Evolutionary conservation across 2,113 vertebrate genomes (phyloP), one percentile per base, ranked within the genome.

Genomic region (Prietella phreatophila): DNA sequence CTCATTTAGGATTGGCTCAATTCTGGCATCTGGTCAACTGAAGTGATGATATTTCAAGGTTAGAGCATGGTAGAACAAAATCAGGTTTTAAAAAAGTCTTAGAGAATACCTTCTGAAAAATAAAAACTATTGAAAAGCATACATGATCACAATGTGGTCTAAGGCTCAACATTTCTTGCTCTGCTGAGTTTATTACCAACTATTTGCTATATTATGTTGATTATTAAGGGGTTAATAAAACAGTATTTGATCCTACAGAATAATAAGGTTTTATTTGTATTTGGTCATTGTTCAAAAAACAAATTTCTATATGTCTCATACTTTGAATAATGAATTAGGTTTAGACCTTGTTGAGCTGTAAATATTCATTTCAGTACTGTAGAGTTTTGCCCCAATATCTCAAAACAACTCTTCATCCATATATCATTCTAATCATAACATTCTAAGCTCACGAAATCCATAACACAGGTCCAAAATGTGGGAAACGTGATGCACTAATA

Each of bases 21-120:
- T 67, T 67, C 5, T 65, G n/a, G 11, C 14, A 69, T 69, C 19
- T 14, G 27, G 65, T 30, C 67, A 36, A 30, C n/a, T 67, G 3
- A 67, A 67, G n/a, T 67, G 14, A 30, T 30, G 63, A 67, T 30
- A 15, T 67, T 67, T 67, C 65, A 30, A 67, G 27, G n/a, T 30
- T 67, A 30, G 30, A 30, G 17, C 33, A 5, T 5, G 1, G 27
- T 67, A n/a, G 11, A 67, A 30, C n/a, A 30, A 69, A 7, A 9
- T 63, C 25, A 69, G n/a, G 65, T 69, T 75, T 76, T 25, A 76
- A 39, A 71, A 71, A 71, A 39, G 69, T 71, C 69, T 67, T 30
- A 39, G 0, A 69, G 33, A 73, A 73, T 22, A 20, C 30, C 19
- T 36, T 71, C n/a, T 71, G 17, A 30, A 71, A 71, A 36, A 19